A percentile compares a stretch with the other conserved stretches of the same genome.
These are phyloP conservation scores for Sebastes cheni DNA, from an alignment of 2,797 vertebrate species.

Conservation along the genomic window DNA sequence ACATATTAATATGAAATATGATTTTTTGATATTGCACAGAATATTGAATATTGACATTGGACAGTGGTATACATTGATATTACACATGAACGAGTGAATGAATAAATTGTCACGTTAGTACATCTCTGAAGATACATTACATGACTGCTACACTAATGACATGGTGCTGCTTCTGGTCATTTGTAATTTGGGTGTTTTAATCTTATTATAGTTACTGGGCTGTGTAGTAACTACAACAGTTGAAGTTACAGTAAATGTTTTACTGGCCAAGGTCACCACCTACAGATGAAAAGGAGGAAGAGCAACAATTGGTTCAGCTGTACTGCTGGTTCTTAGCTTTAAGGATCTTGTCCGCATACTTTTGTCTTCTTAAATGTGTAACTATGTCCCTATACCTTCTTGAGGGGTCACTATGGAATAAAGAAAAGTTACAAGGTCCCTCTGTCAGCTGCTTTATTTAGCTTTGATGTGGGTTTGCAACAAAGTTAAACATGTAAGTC, in stretches of 20 bases:
- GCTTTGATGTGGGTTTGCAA: not conserved
- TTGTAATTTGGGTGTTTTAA: not conserved
- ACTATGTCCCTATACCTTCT: not conserved
- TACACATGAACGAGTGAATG: too few species aligned
- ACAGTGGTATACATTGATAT: too few species aligned
- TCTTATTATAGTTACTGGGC: not conserved
- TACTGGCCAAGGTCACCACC: not conserved
- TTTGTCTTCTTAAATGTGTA: not conserved
- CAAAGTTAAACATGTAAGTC: not conserved
- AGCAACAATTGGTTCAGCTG: not conserved
- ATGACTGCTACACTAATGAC: not conserved
- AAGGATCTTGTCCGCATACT: not conserved
- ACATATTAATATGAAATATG: too few species aligned
- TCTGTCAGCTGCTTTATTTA: not conserved
- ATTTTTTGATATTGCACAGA: too few species aligned
- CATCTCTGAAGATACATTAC: not conserved
- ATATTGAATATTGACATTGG: too few species aligned
- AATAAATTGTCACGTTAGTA: too few species aligned
- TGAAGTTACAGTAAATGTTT: not conserved
- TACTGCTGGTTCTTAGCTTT: not conserved
- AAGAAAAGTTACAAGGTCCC: not conserved
- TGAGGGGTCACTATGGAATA: not conserved
- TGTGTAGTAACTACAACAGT: not conserved
- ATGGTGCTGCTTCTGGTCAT: too few species aligned
- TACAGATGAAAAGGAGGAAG: not conserved